These are phyloP conservation scores for Brachionus paranguensis DNA, from an alignment of 1,140 invertebrate genomes.

Conservation along the genomic window DNA sequence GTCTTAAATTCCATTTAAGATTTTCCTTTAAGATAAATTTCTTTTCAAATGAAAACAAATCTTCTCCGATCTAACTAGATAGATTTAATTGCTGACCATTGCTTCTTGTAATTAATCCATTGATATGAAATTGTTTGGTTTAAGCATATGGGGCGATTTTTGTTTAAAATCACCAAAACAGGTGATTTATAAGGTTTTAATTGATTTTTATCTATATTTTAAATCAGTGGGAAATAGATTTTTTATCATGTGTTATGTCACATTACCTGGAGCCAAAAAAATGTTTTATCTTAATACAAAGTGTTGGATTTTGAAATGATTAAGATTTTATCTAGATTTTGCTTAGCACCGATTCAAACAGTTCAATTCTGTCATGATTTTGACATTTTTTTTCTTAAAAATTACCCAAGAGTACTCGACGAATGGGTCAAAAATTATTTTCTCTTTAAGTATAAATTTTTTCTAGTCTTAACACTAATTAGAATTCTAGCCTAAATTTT, in stretches of 20 bases:
- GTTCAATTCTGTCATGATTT: neutral
- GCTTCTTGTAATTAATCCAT: neutral
- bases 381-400: neutral
- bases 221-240: neutral
- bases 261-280: neutral
- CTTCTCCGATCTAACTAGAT: neutral
- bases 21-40: neutral
- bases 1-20: neutral
- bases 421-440: neutral
- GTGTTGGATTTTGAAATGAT: neutral
- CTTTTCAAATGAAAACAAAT: neutral
- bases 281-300: neutral
- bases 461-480: neutral
- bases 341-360: neutral
- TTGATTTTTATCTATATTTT: neutral
- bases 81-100: slow-evolving; percentile 12
- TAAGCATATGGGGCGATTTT: neutral
- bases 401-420: neutral
- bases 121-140: neutral
- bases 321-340: neutral
- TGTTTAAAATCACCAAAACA: neutral
- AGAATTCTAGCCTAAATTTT: neutral
- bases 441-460: neutral
- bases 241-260: neutral
- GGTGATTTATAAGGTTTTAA: neutral